Conservation (phyloP, 2,797 vertebrate species). For the Geotrypetes seraphini region DNA sequence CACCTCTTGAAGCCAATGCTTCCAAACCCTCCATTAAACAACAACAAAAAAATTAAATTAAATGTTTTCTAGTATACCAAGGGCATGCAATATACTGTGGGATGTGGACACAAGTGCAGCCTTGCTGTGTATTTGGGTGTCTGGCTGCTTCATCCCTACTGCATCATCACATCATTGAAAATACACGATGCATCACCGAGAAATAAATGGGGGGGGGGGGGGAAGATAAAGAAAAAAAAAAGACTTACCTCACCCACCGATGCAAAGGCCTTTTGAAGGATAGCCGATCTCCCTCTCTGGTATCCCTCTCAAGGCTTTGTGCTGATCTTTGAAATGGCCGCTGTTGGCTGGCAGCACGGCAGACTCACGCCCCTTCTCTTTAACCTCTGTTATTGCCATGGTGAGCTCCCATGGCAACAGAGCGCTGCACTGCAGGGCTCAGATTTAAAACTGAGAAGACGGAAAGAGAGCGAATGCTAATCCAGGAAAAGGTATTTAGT, state of each 20-base stretch:
- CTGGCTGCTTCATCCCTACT: background rate
- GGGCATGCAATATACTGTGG: background rate
- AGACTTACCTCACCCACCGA: slow-evolving; percentile 21
- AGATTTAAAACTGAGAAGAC: slow-evolving; percentile 25
- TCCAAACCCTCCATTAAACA: background rate
- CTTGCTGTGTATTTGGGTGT: background rate
- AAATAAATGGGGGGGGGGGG: too few relatives aligned
- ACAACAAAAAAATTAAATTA: background rate
- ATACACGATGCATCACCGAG: background rate
- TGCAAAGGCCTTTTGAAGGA: slow-evolving; percentile 8
- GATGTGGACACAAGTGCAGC: too few relatives aligned
- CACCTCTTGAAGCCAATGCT: background rate
- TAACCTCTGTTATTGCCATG: slow-evolving; percentile 43
- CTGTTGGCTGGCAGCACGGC: slow-evolving; percentile 31
- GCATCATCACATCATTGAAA: background rate
- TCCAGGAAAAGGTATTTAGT: too few relatives aligned
- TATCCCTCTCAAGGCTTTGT: slow-evolving; percentile 1
- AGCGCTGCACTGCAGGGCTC: slow-evolving; percentile 21
- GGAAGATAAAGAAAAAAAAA: slow-evolving; percentile 9
- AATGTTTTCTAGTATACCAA: background rate
- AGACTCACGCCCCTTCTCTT: too few relatives aligned
- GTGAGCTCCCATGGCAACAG: slow-evolving; percentile 50
- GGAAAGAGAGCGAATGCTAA: too few relatives aligned
- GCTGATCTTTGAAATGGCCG: slow-evolving; percentile 40
- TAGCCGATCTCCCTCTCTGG: slow-evolving; percentile 38